A percentile compares a stretch with the other conserved stretches of the same genome.
Conservation (phyloP, 1,140 invertebrate species). For the Drusus annulatus region DNA sequence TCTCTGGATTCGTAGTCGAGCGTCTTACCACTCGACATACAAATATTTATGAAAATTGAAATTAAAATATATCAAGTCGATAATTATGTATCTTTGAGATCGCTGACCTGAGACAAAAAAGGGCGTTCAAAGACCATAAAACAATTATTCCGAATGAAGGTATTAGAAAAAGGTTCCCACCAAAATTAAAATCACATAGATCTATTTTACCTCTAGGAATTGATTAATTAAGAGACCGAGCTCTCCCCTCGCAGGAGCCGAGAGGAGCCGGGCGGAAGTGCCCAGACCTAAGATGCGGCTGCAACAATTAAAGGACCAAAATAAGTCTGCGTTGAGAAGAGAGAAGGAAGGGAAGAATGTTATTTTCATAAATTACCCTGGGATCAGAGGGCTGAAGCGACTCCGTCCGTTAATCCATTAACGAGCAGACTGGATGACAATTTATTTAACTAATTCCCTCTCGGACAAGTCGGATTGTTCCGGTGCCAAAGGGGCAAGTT, state of each 20-base stretch:
- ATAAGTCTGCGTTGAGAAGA: slow-evolving; percentile 6
- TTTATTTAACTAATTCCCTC: slow-evolving; percentile 37
- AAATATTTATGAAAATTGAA: no score
- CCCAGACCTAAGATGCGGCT: slow-evolving; percentile 11
- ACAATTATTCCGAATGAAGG: not conserved
- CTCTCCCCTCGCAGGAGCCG: not conserved
- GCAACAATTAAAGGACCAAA: slow-evolving; percentile 30
- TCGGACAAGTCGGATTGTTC: slow-evolving; percentile 19
- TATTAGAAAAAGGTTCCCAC: slow-evolving; percentile 16
- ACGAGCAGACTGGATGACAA: slow-evolving; percentile 39
- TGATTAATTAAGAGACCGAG: slow-evolving; percentile 1
- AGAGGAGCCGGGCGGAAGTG: slow-evolving; percentile 32
- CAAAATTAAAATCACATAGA: slow-evolving; percentile 15
- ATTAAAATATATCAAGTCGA: no score
- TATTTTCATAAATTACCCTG: slow-evolving; percentile 53
- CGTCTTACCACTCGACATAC: no score
- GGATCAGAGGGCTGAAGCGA: slow-evolving; percentile 5
- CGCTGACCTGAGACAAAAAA: no score
- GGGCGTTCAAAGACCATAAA: no score
- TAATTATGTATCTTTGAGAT: no score
- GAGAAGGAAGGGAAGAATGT: slow-evolving; percentile 6
- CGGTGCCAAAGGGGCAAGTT: slow-evolving; percentile 34
- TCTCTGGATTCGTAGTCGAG: no score
- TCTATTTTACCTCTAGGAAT: slow-evolving; percentile 13
- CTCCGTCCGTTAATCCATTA: slow-evolving; percentile 32